Evolutionary conservation across 2,888 invertebrate species (phyloP), one percentile per base, ranked within the genome.

Genomic region (Habroteleia sp.): DNA sequence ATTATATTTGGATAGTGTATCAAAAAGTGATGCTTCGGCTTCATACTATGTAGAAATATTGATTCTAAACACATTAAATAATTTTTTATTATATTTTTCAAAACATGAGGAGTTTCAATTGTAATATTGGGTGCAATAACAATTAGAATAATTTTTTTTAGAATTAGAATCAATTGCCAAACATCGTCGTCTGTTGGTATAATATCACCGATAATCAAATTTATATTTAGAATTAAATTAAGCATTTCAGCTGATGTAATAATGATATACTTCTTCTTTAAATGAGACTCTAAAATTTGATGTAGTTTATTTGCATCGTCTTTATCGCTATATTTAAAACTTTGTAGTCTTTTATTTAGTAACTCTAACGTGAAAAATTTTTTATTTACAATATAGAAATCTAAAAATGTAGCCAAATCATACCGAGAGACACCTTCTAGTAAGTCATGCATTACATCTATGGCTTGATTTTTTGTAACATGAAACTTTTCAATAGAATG

Each of bases 231-330:
- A 3, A 78, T 50, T 0, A 79, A 41, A 27, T 62, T 66, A 16
- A 78, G 35, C 79, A 79, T 80, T 76, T 81, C 77, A n/a, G 79
- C 58, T 3, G 77, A 73, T 10, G 80, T 78, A 44, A 79, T 76
- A 7, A 69, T 75, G 6, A 77, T 25, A 13, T 25, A 69, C 27
- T 66, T 73, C 7, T 50, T 56, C 39, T 74, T 37, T 0, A 74
- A 10, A 8, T 74, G 74, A 23, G 29, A 29, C 14, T 42, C 27
- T 10, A 44, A 41, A 4, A 76, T 72, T 69, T 63, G 74, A 16
- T 69, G 63, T 48, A 65, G 74, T 11, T 72, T 74, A 29, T 78
- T 80, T 13, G 52, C 14, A 48, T 71, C 60, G 13, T 77, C 65
- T 29, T 76, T 74, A 3, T 68, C 48, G n/a, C 77, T 72, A 35